phyloP scores from a whole-genome alignment of 1,140 invertebrate genomes.

The Spodoptera litura region DNA sequence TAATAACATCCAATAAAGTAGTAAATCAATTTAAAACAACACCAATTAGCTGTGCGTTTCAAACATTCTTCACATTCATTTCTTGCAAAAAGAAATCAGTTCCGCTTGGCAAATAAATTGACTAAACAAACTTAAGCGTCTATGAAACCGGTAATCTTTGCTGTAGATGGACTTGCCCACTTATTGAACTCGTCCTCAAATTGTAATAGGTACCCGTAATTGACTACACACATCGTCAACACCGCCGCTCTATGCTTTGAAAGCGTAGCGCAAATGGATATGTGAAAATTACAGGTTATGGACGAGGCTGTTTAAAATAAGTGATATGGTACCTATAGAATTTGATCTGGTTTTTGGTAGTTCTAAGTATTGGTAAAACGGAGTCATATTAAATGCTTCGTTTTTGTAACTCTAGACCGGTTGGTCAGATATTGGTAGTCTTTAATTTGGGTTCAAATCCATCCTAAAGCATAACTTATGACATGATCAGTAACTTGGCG shows the following conservation, averaged over 20 bases:
- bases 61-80: slow-evolving; percentile 11
- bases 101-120: slow-evolving; percentile 35
- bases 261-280: background rate
- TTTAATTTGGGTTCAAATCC: too few species aligned
- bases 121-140: slow-evolving; percentile 29
- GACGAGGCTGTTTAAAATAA: background rate
- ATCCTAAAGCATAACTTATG: too few species aligned
- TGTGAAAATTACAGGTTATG: slow-evolving; percentile 6
- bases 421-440: too few species aligned
- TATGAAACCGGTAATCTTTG: slow-evolving; percentile 35
- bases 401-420: too few species aligned
- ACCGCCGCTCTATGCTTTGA: slow-evolving; percentile 1
- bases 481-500: too few species aligned
- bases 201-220: slow-evolving; percentile 23
- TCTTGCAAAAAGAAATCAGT: slow-evolving; percentile 25
- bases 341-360: too few species aligned
- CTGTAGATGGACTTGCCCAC: slow-evolving; percentile 17
- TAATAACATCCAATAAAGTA: too few species aligned
- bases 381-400: too few species aligned
- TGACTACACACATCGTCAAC: slow-evolving; percentile 18
- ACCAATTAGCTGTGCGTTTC: background rate
- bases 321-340: background rate
- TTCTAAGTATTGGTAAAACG: too few species aligned
- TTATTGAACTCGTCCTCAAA: slow-evolving; percentile 33
- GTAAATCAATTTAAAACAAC: background rate